Evolutionary conservation across 2,797 vertebrate genomes (phyloP).

Genomic region (Sciurus carolinensis): DNA sequence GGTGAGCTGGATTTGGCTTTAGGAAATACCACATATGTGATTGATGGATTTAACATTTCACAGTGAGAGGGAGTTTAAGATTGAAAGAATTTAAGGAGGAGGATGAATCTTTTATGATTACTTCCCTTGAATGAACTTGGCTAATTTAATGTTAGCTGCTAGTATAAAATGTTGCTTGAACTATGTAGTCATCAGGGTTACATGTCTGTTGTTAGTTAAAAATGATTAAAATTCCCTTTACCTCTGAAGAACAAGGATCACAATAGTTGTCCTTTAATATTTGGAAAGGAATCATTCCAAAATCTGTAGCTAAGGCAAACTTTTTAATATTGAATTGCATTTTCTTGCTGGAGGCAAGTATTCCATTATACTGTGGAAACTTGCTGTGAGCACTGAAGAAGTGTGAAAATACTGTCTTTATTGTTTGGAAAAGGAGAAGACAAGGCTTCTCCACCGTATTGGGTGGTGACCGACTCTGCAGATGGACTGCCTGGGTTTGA

Average conservation of each 20-base stretch:
- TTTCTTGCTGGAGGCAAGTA: neutral
- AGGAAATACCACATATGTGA: slow-evolving; percentile 14
- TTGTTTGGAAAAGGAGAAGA: neutral
- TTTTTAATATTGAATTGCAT: neutral
- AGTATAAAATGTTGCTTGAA: slow-evolving; percentile 47
- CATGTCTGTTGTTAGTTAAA: neutral
- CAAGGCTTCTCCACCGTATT: neutral
- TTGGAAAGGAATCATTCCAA: neutral
- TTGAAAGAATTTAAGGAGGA: slow-evolving; percentile 19
- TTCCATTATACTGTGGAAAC: neutral
- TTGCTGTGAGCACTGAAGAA: neutral
- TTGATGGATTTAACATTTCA: slow-evolving; percentile 60
- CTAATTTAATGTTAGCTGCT: slow-evolving; percentile 27
- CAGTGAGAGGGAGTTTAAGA: slow-evolving; percentile 22
- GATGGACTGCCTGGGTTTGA: neutral
- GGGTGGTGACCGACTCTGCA: neutral
- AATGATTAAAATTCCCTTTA: neutral
- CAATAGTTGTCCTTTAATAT: neutral
- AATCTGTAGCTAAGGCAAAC: neutral
- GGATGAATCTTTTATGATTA: slow-evolving; percentile 24
- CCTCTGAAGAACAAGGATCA: neutral
- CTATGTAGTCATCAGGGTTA: neutral
- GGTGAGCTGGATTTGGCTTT: slow-evolving; percentile 52
- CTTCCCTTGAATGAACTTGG: neutral
- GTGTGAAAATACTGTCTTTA: neutral